A percentile compares a stretch with the other conserved stretches of the same genome.
phyloP scores from a whole-genome alignment of 1,140 invertebrate species.

The Pogonognathellus flavescens region DNA sequence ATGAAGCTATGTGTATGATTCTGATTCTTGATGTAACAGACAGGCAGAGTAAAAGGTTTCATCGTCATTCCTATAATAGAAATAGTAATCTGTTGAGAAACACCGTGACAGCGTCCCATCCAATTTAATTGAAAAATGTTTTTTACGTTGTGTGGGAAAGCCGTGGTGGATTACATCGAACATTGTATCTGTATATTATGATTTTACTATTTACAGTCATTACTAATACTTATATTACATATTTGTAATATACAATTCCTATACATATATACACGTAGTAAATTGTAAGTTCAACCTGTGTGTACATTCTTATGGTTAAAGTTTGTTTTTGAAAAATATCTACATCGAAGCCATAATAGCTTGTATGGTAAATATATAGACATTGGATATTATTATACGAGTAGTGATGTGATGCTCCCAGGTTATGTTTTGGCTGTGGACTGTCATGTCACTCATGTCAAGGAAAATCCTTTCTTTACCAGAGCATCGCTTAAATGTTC shows the following conservation, averaged over 20 bases:
- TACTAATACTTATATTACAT: neutral
- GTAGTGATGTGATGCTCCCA: conserved; percentile 24
- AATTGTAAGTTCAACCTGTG: neutral
- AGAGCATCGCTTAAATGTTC: neutral
- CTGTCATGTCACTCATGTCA: conserved; percentile 41
- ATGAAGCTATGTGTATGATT: neutral
- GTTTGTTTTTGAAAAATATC: neutral
- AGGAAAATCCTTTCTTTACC: conserved; percentile 17
- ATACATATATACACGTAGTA: neutral
- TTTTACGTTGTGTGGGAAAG: conserved; percentile 30
- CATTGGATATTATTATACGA: neutral
- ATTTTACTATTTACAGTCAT: neutral
- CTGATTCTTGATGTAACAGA: neutral
- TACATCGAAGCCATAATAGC: neutral
- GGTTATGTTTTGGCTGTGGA: conserved; percentile 19
- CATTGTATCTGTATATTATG: neutral
- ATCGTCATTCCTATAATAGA: conserved; percentile 15
- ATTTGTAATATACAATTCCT: neutral
- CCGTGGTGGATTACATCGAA: neutral
- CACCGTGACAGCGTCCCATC: conserved; percentile 22
- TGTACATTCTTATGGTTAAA: neutral
- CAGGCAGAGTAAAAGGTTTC: neutral
- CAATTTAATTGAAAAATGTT: conserved; percentile 50
- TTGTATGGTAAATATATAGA: neutral
- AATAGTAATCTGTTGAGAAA: conserved; percentile 22